Conservation (phyloP, 2,113 vertebrate species). For the Channa maculata region DNA sequence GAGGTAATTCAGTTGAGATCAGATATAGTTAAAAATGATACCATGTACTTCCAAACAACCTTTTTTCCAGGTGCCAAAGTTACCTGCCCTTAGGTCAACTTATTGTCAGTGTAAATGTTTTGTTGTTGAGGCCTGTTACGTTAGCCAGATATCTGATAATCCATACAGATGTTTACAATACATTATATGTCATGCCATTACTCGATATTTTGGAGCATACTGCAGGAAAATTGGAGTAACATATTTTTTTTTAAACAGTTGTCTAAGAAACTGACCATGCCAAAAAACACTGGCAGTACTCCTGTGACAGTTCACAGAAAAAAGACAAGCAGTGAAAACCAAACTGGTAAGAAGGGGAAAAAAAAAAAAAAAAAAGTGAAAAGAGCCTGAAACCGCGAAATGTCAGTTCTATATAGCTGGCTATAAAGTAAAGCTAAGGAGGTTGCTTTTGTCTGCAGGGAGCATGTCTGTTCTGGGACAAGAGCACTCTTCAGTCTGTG, state of each 20-base stretch:
- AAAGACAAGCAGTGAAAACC: constrained; percentile 4
- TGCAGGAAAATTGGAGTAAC: too few relatives aligned
- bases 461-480: constrained; percentile 50
- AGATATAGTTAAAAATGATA: neutral
- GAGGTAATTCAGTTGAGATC: neutral
- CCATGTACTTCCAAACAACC: neutral
- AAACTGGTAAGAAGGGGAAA: neutral
- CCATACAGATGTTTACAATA: neutral
- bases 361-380: neutral
- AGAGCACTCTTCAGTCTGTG: constrained; percentile 35
- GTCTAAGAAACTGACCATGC: neutral
- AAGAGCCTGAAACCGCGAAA: constrained; percentile 36
- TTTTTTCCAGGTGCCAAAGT: neutral
- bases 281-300: neutral
- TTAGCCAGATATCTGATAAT: neutral
- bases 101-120: neutral
- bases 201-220: neutral
- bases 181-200: neutral
- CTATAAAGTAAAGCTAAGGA: constrained; percentile 46
- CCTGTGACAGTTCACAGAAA: neutral
- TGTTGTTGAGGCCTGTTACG: neutral
- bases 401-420: constrained; percentile 3
- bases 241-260: neutral
- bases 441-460: constrained; percentile 55
- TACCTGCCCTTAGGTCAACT: neutral